phyloP scores from a whole-genome alignment of 2,888 invertebrate genomes.

The Yponomeuta plumbellus region DNA sequence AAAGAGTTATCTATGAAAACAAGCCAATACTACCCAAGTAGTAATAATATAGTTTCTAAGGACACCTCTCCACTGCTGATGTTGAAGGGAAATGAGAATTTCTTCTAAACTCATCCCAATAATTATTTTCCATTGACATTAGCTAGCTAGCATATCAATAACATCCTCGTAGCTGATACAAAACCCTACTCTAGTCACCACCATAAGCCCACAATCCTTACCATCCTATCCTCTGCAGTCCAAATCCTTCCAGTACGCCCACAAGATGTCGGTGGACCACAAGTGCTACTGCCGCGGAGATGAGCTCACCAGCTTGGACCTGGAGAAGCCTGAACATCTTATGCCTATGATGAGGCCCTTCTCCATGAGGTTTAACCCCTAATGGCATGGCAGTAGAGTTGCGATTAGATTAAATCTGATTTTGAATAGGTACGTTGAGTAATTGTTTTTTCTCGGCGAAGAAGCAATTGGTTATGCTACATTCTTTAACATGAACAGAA shows the following conservation, averaged over 20 bases:
- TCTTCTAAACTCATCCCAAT: no score
- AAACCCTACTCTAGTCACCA: neutral
- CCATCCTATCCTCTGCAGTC: neutral
- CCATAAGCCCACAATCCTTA: neutral
- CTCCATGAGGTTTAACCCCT: slow-evolving; percentile 56
- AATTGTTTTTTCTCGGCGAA: no score
- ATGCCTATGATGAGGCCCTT: slow-evolving; percentile 72
- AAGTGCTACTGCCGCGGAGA: slow-evolving; percentile 64
- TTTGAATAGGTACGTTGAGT: neutral
- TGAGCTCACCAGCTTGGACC: slow-evolving; percentile 48
- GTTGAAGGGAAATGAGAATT: no score
- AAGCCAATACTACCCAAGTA: no score
- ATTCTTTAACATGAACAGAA: no score
- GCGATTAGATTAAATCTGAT: slow-evolving; percentile 7
- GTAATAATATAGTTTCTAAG: no score
- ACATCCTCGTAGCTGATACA: no score
- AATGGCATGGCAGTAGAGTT: neutral
- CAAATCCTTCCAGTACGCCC: slow-evolving; percentile 15
- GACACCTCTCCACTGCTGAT: no score
- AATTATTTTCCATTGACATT: no score
- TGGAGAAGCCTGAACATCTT: slow-evolving; percentile 58
- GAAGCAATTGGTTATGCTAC: no score
- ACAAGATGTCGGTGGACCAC: slow-evolving; percentile 58
- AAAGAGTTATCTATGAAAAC: no score
- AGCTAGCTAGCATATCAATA: no score